Percentiles rank a stretch among this genome's conserved stretches.
These are phyloP conservation scores for Triplophysa siluroides DNA, from an alignment of 2,113 vertebrate species.

Conservation along the genomic window DNA sequence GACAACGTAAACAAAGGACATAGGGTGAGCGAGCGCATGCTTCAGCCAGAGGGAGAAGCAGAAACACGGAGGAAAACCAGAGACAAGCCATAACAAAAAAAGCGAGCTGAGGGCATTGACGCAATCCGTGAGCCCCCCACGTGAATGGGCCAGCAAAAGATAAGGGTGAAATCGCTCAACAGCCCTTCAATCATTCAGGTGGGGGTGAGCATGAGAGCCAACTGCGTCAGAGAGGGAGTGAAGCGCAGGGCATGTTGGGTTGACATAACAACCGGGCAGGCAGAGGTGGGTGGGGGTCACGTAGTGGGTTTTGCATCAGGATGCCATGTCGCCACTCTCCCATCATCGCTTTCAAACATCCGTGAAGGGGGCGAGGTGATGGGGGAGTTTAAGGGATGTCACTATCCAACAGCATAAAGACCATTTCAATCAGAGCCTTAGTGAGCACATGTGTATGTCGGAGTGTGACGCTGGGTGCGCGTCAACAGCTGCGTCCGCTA, in stretches of 20 bases:
- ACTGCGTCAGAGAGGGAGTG: slow-evolving; percentile 19
- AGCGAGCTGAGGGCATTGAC: slow-evolving; percentile 38
- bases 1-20: slow-evolving; percentile 12
- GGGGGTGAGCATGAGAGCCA: slow-evolving; percentile 12
- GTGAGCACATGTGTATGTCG: neutral
- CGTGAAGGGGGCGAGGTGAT: neutral
- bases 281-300: neutral
- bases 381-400: slow-evolving; percentile 10
- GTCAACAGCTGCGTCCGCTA: neutral
- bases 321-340: slow-evolving; percentile 26
- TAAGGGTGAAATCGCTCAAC: slow-evolving; percentile 29
- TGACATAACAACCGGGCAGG: slow-evolving; percentile 30
- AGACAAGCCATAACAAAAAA: slow-evolving; percentile 41
- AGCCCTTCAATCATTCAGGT: slow-evolving; percentile 22
- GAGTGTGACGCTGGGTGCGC: neutral
- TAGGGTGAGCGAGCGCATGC: neutral
- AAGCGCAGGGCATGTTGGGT: neutral
- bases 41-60: neutral
- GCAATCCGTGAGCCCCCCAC: slow-evolving; percentile 19
- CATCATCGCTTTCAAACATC: slow-evolving; percentile 26
- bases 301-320: neutral
- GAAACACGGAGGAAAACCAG: slow-evolving; percentile 18
- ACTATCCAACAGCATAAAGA: neutral
- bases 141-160: slow-evolving; percentile 10
- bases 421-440: neutral